These are phyloP conservation scores for Solen grandis DNA, from an alignment of 1,140 invertebrate genomes.

Conservation along the genomic window DNA sequence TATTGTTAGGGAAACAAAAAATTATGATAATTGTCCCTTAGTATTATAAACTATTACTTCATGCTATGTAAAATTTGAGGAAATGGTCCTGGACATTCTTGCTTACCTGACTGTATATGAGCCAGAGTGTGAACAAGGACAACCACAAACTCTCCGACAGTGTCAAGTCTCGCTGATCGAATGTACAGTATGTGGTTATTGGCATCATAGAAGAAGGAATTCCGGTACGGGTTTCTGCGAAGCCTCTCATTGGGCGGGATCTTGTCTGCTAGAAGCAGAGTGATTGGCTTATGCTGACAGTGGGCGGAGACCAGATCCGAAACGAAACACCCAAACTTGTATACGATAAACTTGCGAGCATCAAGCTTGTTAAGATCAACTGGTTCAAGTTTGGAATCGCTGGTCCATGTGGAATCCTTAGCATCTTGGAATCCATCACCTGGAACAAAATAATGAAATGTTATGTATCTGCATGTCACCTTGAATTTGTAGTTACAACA, in stretches of 20 bases:
- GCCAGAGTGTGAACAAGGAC: constrained; percentile 76
- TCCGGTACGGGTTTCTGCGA: constrained; percentile 73
- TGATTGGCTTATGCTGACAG: constrained; percentile 74
- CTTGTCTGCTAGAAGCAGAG: constrained; percentile 75
- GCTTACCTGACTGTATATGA: constrained; percentile 78
- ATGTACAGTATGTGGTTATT: constrained; percentile 78
- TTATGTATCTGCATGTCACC: no score
- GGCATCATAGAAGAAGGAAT: constrained; percentile 79
- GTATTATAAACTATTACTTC: no score
- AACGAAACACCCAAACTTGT: constrained; percentile 78
- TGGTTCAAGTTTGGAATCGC: constrained; percentile 73
- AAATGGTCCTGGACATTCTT: no score
- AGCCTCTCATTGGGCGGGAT: constrained; percentile 74
- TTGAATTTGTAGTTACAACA: no score
- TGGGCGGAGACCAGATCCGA: constrained; percentile 68
- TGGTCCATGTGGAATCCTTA: constrained; percentile 72
- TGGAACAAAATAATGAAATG: constrained; percentile 47
- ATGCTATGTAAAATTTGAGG: no score
- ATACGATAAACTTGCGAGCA: constrained; percentile 76
- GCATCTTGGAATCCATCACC: constrained; percentile 73
- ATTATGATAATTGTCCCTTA: no score
- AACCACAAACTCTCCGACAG: constrained; percentile 76
- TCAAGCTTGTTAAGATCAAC: constrained; percentile 76
- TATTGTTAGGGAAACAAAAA: no score
- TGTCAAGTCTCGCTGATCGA: constrained; percentile 71